These are phyloP conservation scores for Melieria picta DNA, from an alignment of 2,888 invertebrate species.

Conservation along the genomic window DNA sequence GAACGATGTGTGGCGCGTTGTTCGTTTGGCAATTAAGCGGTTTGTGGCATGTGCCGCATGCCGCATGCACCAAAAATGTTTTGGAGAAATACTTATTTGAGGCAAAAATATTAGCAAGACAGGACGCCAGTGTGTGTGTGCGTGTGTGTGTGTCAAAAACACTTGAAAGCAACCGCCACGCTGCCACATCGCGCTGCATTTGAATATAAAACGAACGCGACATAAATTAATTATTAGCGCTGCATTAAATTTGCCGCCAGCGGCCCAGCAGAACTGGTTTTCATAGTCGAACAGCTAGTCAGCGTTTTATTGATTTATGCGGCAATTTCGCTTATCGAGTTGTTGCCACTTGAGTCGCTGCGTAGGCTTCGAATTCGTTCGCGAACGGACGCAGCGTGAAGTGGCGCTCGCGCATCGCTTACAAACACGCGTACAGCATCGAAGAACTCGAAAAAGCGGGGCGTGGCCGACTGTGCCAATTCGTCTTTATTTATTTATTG, in stretches of 20 bases:
- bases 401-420: not conserved
- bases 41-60: conserved; percentile 18
- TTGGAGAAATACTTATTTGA: not conserved
- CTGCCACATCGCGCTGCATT: too few relatives aligned
- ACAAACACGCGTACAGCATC: too few relatives aligned
- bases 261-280: not conserved
- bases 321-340: not conserved
- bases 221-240: conserved; percentile 37
- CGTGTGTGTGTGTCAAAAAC: not conserved
- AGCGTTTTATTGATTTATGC: conserved; percentile 25
- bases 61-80: conserved; percentile 2
- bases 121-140: not conserved
- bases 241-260: conserved; percentile 24
- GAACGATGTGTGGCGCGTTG: conserved; percentile 21
- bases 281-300: not conserved
- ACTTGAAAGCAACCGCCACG: not conserved
- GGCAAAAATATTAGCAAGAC: conserved; percentile 3
- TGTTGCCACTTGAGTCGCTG: not conserved
- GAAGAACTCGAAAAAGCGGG: too few relatives aligned
- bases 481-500: too few relatives aligned
- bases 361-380: not conserved
- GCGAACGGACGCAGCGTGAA: not conserved
- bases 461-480: too few relatives aligned
- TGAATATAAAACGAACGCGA: conserved; percentile 22
- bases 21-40: conserved; percentile 30